phyloP scores from a whole-genome alignment of 1,140 invertebrate genomes.

The Pseudomyrmex cubaensis region DNA sequence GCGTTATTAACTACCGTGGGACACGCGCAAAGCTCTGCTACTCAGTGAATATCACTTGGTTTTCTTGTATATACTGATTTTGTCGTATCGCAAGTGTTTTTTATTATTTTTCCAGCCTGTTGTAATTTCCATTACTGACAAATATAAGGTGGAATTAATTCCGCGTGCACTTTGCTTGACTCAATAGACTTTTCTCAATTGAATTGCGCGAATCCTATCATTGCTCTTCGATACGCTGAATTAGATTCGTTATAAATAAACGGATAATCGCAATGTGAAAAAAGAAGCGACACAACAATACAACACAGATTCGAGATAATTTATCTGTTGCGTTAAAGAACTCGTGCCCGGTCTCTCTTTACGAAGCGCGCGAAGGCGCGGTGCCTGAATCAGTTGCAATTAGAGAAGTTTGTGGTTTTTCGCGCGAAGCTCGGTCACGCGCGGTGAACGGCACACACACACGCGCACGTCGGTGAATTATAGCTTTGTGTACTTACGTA shows the following conservation, averaged over 20 bases:
- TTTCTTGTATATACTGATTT: background rate
- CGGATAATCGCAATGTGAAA: constrained; percentile 22
- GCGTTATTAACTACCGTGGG: constrained; percentile 74
- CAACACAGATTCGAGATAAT: constrained; percentile 16
- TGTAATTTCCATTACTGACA: constrained; percentile 48
- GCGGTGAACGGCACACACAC: too few species aligned
- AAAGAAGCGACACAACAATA: constrained; percentile 15
- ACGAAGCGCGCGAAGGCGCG: background rate
- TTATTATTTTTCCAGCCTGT: background rate
- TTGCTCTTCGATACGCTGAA: constrained; percentile 38
- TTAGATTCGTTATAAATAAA: constrained; percentile 52
- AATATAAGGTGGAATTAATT: constrained; percentile 43
- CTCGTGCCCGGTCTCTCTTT: background rate
- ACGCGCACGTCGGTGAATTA: constrained; percentile 39
- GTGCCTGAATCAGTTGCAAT: constrained; percentile 22
- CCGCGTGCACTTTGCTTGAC: constrained; percentile 30
- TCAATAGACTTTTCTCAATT: constrained; percentile 26
- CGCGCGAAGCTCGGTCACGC: background rate
- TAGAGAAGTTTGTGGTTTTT: constrained; percentile 1
- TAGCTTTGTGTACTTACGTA: background rate
- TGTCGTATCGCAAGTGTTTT: background rate
- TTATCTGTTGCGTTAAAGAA: constrained; percentile 44
- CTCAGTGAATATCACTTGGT: too few species aligned
- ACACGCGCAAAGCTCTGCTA: constrained; percentile 15
- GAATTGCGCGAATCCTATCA: constrained; percentile 9